Evolutionary conservation across 1,140 invertebrate species (phyloP), one percentile per base, ranked within the genome.

Genomic region (Pteromalus puparum): DNA sequence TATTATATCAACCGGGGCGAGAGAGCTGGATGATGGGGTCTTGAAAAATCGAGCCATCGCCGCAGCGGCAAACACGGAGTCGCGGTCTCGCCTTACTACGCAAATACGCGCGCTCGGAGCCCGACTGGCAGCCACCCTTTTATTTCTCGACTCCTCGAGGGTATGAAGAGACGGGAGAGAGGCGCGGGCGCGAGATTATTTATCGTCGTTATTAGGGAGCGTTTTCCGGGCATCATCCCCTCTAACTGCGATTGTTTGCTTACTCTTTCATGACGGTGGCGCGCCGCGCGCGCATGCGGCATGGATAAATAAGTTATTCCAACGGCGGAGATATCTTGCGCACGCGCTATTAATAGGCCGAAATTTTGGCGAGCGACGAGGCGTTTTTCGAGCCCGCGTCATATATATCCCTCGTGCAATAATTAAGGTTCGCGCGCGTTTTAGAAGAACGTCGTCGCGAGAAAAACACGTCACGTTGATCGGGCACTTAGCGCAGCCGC

Each of bases 1-100:
- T 90, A 93, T 92, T 90, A 93, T 91, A 91, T 92, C 91, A 91
- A 90, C 53, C 91, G 91, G 89, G 82, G 82, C 81, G 87, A 85
- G 65, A 76, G n/a, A 76, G 82, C 81, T 86, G 83, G 24, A 76
- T 48, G 73, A 76, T 76, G 87, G 74, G 87, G 89, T 88, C 89
- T 92, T 92, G 91, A 92, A 92, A 92, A 91, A 92, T 92, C 90
- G 88, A 90, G 87, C 81, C 26, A 42, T 65, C 18, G 24, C 77
- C 79, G 84, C 46, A 75, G 87, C 34, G 72, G 87, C 85, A 88
- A 88, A 89, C 87, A 83, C 85, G 86, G 86, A 85, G 86, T 34
- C 42, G 53, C 53, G 48, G 77, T 90, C 90, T 92, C 91, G 91
- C 88, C 90, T 93, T 93, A 90, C 92, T 91, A 87, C 88, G 92